These are phyloP conservation scores for Sebastes steindachneri DNA, from an alignment of 2,797 vertebrate species.

Conservation along the genomic window DNA sequence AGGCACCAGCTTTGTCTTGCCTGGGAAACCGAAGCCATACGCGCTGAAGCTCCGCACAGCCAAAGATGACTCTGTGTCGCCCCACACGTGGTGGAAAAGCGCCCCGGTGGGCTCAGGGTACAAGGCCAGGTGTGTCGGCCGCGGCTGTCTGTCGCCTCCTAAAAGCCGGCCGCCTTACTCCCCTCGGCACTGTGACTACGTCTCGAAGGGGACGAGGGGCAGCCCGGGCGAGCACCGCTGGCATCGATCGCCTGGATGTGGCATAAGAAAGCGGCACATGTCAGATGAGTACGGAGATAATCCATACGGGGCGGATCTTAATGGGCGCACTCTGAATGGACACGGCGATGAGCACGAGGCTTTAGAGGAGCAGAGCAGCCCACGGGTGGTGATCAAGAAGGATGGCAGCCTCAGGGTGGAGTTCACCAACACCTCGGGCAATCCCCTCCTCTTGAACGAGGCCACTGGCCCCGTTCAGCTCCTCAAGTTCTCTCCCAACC, in stretches of 20 bases:
- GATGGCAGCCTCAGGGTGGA: slow-evolving; percentile 92
- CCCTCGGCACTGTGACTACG: slow-evolving; percentile 81
- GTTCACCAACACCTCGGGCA: slow-evolving; percentile 88
- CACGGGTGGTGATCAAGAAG: slow-evolving; percentile 93
- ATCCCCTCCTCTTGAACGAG: slow-evolving; percentile 76
- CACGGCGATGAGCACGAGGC: slow-evolving; percentile 71
- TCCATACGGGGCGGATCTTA: slow-evolving; percentile 79
- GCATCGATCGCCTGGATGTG: slow-evolving; percentile 67
- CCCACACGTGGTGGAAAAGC: slow-evolving; percentile 87
- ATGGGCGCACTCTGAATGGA: slow-evolving; percentile 82
- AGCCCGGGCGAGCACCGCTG: slow-evolving; percentile 61
- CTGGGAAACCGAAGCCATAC: slow-evolving; percentile 89
- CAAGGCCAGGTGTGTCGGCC: slow-evolving; percentile 89
- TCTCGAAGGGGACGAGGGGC: slow-evolving; percentile 80
- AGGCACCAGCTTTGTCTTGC: slow-evolving; percentile 78
- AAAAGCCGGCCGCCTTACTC: slow-evolving; percentile 89
- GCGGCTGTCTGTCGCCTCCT: slow-evolving; percentile 90
- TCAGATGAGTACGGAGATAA: slow-evolving; percentile 82
- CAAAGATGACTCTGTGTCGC: slow-evolving; percentile 86
- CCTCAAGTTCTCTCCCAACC: slow-evolving; percentile 90
- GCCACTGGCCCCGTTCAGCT: slow-evolving; percentile 90
- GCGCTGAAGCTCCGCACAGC: slow-evolving; percentile 87
- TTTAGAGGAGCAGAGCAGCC: slow-evolving; percentile 87
- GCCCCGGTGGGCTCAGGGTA: slow-evolving; percentile 80
- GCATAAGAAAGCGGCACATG: slow-evolving; percentile 72